Evolutionary conservation across 2,888 invertebrate genomes (phyloP).

Genomic region (Sepioteuthis lessoniana): DNA sequence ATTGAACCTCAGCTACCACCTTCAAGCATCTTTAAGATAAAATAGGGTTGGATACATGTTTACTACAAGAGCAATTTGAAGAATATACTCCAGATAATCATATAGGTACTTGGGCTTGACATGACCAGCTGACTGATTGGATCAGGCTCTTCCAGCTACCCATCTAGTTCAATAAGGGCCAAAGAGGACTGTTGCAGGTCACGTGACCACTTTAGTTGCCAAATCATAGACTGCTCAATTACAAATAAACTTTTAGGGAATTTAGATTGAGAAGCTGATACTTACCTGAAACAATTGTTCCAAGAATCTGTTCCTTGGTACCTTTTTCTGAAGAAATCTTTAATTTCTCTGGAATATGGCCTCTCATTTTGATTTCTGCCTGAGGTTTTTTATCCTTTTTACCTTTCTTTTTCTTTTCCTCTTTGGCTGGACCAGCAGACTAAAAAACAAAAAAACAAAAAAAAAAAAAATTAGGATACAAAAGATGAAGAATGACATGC

Average conservation of each 20-base stretch:
- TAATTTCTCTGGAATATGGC: conserved; percentile 37
- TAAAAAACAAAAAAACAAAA: conserved; percentile 52
- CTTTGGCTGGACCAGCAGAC: conserved; percentile 71
- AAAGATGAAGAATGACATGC: neutral
- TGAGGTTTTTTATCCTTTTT: conserved; percentile 60
- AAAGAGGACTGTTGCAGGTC: no score
- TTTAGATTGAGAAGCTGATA: neutral
- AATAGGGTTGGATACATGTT: no score
- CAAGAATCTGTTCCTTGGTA: neutral
- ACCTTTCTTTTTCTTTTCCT: conserved; percentile 69
- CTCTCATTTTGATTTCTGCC: conserved; percentile 45
- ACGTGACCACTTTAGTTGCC: no score
- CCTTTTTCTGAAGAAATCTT: neutral
- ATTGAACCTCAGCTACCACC: no score
- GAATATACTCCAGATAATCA: no score
- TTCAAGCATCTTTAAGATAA: no score
- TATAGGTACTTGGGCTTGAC: no score
- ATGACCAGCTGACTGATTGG: no score
- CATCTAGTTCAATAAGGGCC: no score
- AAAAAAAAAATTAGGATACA: neutral
- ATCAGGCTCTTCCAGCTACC: no score
- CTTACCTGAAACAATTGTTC: neutral
- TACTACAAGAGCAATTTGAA: no score
- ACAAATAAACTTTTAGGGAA: neutral
- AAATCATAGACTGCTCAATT: no score